phyloP scores from a whole-genome alignment of 2,113 vertebrate genomes.

The Nothoprocta pentlandii region DNA sequence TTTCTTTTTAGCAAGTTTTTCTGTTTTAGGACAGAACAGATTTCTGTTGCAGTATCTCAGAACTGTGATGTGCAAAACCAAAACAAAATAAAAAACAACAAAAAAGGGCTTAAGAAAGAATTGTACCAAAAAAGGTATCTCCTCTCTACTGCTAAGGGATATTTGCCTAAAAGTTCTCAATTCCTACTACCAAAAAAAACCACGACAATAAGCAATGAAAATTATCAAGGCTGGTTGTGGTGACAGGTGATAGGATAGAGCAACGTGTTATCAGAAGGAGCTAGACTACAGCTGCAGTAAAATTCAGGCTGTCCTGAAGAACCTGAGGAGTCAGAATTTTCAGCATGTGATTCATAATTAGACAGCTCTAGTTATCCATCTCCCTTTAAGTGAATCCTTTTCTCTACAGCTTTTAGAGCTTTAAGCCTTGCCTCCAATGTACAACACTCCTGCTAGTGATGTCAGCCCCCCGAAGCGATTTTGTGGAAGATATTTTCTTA shows the following conservation, averaged over 20 bases:
- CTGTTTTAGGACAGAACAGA: fast-evolving
- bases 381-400: not conserved
- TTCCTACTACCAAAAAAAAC: not conserved
- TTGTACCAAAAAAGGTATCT: not conserved
- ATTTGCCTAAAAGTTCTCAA: not conserved
- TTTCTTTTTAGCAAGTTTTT: not conserved
- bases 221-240: not conserved
- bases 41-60: not conserved
- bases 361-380: not conserved
- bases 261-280: not conserved
- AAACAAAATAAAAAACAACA: not conserved
- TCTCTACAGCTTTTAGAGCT: not conserved
- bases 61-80: not conserved
- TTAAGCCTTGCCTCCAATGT: too few species aligned
- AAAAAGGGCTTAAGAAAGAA: not conserved
- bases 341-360: not conserved
- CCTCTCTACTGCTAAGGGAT: not conserved
- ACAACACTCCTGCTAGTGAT: not conserved
- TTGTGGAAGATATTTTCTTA: constrained; percentile 69
- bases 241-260: not conserved
- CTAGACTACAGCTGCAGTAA: not conserved
- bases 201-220: not conserved
- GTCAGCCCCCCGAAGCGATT: not conserved
- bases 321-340: not conserved
- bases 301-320: not conserved